Base-by-base conservation (phyloP, 2,113 vertebrate genomes). In the Sarotherodon lohbergeri region DNA sequence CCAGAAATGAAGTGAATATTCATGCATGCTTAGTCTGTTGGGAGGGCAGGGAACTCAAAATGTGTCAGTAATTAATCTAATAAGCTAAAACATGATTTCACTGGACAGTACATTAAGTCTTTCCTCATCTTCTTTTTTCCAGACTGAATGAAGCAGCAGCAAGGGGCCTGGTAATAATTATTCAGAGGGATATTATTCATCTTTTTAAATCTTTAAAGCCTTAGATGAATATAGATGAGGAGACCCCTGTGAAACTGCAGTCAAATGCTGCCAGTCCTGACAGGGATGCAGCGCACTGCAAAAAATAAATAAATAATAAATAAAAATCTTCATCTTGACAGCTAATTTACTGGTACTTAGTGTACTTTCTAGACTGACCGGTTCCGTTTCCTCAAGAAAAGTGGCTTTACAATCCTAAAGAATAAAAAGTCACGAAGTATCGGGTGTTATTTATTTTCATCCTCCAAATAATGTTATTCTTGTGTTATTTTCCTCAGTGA, bases 171-270 rank as follows among this genome's bases (percentile, higher is more conserved):
- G 59, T 86, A 85, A 85, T 89, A 86, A 92, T 88, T 86, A 91
- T 94, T 91, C 90, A 92, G 17, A 81, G 22, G 55, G 57, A 87
- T 86, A 94, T 94, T 95, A 92, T 95, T 95, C 91, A 91, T 91
- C 50, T 90, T 92, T 93, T 91, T 93, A 92, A 94, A 95, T 94
- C 92, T 92, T 95, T 93, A 91, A 94, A 91, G 85, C 83, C 14
- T 90, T 83, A n/a, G 73, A 95, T 95, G 88, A 95, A 95, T 94
- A 94, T 85, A 90, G 84, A 96, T 94, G 90, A 93, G 80, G 68
- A 89, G 82, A 86, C 29, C 50, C 78, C 55, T 78, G 66, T 84
- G 76, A 90, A 93, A 89, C 59, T 43, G 56, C 76, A 90, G 76
- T 88, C 80, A 92, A 84, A 84, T 68, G 84, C 80, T 78, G 54